These are phyloP conservation scores for Diaprepes abbreviatus DNA, from an alignment of 2,888 invertebrate genomes.

Conservation along the genomic window DNA sequence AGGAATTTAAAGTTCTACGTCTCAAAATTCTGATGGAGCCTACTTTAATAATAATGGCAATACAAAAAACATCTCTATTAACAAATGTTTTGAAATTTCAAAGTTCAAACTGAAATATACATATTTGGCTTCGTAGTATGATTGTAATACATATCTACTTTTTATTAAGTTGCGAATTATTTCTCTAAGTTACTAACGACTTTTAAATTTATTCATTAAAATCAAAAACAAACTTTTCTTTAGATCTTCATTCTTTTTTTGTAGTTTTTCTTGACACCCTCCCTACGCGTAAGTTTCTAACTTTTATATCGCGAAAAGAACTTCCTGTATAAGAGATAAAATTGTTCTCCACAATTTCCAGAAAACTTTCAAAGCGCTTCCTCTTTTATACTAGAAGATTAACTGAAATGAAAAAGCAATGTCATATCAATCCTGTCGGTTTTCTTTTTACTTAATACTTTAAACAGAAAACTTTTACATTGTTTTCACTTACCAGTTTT, in stretches of 20 bases:
- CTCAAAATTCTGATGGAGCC: too few relatives aligned
- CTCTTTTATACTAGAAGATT: constrained; percentile 5
- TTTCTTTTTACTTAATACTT: neutral
- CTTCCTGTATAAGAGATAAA: neutral
- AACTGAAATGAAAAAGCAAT: constrained; percentile 9
- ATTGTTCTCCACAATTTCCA: neutral
- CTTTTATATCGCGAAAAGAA: neutral
- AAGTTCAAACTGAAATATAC: too few relatives aligned
- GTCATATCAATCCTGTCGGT: neutral
- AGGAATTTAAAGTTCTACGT: too few relatives aligned
- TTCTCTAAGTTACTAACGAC: too few relatives aligned
- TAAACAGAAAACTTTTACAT: constrained; percentile 6
- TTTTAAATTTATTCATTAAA: too few relatives aligned
- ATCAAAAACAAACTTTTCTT: too few relatives aligned
- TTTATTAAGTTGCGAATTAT: too few relatives aligned
- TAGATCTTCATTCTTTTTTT: neutral
- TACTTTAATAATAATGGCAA: too few relatives aligned
- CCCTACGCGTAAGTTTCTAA: neutral
- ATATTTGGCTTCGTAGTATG: too few relatives aligned
- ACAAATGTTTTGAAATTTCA: too few relatives aligned
- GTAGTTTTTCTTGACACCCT: neutral
- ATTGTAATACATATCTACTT: too few relatives aligned
- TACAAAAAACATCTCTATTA: too few relatives aligned
- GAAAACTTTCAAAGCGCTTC: constrained; percentile 2
- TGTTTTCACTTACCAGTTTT: neutral